Evolutionary conservation across 2,113 vertebrate genomes (phyloP), one percentile per base, ranked within the genome.

Genomic region (Myiopsitta monachus): DNA sequence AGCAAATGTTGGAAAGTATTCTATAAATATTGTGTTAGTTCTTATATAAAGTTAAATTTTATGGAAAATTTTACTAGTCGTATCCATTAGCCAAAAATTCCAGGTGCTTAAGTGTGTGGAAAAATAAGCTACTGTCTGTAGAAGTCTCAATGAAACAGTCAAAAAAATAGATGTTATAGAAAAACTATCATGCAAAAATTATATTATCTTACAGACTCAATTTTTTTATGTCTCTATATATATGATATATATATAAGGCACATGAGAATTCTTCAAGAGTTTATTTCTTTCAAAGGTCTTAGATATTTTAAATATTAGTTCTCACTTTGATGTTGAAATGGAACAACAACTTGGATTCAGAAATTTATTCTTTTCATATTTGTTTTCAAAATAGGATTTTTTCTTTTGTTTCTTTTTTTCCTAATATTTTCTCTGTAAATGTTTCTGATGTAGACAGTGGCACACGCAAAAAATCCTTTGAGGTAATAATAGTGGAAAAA

Each of bases 81-180:
- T 83, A 96, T 94, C 80, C 95, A 97, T 97, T 97, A 97, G 97
- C 97, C 97, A 98, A 97, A 98, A 98, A 96, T 97, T 90, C 97
- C 97, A 98, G 96, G 97, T 98, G 97, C 96, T 98, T 96, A 97
- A 90, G 83, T 94, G 87, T 87, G 77, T 97, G 95, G 97, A 98
- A 98, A 98, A 98, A 97, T 97, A 98, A 97, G 97, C 97, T 98
- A 98, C 97, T 98, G 97, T 97, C 97, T 96, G 87, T 91, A 97
- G 94, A 96, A 95, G 63, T 97, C 98, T 97, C 96, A 97, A 97
- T 97, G 97, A 98, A 98, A 97, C 30, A 69, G 96, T 96, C 63
- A 80, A 94, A 96, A 96, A 96, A 79, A 22, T 79, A 94, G 92
- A 97, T 94, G 78, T 90, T 94, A 95, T 97, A 97, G 95, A 96